phyloP scores from a whole-genome alignment of 1,140 invertebrate species.

The Neuroterus valhalla region DNA sequence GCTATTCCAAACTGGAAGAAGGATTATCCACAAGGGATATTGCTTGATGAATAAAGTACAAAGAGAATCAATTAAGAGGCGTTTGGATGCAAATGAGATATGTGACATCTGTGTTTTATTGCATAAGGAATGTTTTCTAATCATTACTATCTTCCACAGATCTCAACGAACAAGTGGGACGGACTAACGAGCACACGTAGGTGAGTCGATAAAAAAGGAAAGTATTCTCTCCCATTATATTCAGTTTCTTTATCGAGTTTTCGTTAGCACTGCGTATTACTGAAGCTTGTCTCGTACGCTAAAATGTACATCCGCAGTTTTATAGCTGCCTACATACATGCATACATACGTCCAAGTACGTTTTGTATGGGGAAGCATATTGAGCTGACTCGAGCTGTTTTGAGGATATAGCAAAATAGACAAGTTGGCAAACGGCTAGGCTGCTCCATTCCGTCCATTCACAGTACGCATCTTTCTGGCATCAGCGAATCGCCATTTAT shows the following conservation, averaged over 20 bases:
- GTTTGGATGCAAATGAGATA: constrained; percentile 15
- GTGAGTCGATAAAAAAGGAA: background rate
- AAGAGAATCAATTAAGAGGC: background rate
- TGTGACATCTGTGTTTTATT: constrained; percentile 16
- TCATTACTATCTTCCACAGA: constrained; percentile 16
- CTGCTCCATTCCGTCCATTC: constrained; percentile 14
- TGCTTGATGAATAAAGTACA: background rate
- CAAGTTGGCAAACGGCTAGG: constrained; percentile 20
- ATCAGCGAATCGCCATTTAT: constrained; percentile 3
- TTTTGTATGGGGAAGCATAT: constrained; percentile 3
- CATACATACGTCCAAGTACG: too few relatives aligned
- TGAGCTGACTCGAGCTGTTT: constrained; percentile 23
- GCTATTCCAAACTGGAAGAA: too few relatives aligned
- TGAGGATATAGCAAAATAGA: constrained; percentile 18
- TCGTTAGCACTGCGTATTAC: constrained; percentile 25
- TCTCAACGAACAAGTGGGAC: constrained; percentile 17
- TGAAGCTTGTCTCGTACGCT: constrained; percentile 22
- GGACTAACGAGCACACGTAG: constrained; percentile 26
- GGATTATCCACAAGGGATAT: too few relatives aligned
- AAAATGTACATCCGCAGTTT: constrained; percentile 20
- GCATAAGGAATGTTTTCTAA: constrained; percentile 27
- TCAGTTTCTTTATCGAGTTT: constrained; percentile 20
- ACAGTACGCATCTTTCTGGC: background rate
- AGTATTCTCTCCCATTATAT: background rate
- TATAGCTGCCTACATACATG: constrained; percentile 12